Conservation (phyloP, 2,113 vertebrate genomes). For the Chloroceryle aenea region DNA sequence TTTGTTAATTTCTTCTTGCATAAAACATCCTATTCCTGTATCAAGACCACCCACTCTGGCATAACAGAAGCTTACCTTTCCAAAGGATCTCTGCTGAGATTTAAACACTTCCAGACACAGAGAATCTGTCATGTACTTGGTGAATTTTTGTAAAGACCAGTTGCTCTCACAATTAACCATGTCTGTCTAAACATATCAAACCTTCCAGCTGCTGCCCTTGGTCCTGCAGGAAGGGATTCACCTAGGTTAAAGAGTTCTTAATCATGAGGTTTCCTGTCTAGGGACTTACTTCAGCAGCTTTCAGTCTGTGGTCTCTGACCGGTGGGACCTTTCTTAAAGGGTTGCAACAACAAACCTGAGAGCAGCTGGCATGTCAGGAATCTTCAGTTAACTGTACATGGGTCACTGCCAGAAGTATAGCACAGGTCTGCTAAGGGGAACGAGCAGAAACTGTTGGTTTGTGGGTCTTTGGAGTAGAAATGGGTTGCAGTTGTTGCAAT, state of each 20-base stretch:
- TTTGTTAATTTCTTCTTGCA: slow-evolving; percentile 11
- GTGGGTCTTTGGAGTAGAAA: not conserved
- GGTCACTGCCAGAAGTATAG: not conserved
- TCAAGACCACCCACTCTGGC: not conserved
- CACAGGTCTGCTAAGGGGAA: not conserved
- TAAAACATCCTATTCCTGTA: not conserved
- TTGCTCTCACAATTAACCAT: slow-evolving; percentile 14
- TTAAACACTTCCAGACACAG: not conserved
- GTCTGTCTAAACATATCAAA: not conserved
- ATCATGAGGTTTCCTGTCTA: not conserved
- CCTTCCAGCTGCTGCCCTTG: not conserved
- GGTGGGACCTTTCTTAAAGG: not conserved
- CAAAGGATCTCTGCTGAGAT: not conserved
- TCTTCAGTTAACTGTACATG: rapidly evolving
- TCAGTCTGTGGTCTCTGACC: not conserved
- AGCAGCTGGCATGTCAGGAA: not conserved
- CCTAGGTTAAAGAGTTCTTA: not conserved
- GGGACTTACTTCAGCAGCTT: not conserved
- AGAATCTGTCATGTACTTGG: not conserved
- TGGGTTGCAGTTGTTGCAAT: not conserved
- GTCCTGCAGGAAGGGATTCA: not conserved
- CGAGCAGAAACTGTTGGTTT: not conserved
- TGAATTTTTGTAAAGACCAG: slow-evolving; percentile 13
- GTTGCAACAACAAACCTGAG: not conserved
- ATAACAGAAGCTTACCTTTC: not conserved